These are phyloP conservation scores for Apodemus sylvaticus DNA, from an alignment of 2,113 vertebrate species.

Conservation along the genomic window DNA sequence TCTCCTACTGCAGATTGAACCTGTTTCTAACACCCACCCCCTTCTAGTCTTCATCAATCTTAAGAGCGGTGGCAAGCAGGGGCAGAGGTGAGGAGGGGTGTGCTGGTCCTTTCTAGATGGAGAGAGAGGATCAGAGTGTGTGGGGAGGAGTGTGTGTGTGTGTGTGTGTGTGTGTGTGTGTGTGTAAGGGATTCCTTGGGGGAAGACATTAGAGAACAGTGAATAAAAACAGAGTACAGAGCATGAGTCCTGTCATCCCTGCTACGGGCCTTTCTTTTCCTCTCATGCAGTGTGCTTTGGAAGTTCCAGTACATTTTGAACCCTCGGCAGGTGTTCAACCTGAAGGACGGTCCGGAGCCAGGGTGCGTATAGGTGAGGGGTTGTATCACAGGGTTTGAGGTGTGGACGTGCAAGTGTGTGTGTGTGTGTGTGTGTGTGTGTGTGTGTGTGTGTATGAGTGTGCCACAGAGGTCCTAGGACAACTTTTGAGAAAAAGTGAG, in stretches of 20 bases:
- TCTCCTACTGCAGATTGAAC: conserved; percentile 82
- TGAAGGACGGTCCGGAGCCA: conserved; percentile 88
- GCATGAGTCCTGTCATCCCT: rapidly evolving
- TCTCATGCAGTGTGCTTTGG: conserved; percentile 89
- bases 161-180: background rate
- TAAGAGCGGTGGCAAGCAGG: conserved; percentile 96
- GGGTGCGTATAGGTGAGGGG: conserved; percentile 87
- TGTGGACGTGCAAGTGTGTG: background rate
- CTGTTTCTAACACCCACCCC: conserved; percentile 89
- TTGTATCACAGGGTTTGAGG: background rate
- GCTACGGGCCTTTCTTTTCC: background rate
- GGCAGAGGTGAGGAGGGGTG: conserved; percentile 87
- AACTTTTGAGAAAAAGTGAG: background rate
- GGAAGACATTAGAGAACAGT: background rate
- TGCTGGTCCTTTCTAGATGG: background rate
- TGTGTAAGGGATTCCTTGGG: background rate
- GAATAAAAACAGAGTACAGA: background rate
- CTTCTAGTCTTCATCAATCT: conserved; percentile 95
- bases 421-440: background rate
- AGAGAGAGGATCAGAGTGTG: background rate
- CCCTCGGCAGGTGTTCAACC: conserved; percentile 93
- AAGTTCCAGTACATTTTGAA: conserved; percentile 96
- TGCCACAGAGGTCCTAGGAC: background rate
- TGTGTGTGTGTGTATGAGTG: too few relatives aligned
- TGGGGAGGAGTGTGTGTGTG: background rate